Evolutionary conservation across 2,113 vertebrate species (phyloP).

Genomic region (Gila orcuttii): DNA sequence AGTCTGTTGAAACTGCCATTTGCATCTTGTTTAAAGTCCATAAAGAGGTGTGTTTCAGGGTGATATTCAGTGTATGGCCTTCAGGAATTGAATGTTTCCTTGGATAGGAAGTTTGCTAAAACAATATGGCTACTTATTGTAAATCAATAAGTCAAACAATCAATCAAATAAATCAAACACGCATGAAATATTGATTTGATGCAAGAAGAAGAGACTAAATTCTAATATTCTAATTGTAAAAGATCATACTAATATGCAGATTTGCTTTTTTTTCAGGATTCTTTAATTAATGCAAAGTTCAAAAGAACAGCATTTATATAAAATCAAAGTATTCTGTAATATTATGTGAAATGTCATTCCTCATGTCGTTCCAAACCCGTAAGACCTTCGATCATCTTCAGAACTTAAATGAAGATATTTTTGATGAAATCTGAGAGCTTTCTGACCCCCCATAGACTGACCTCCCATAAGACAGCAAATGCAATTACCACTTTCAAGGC

Average conservation of each 20-base stretch:
- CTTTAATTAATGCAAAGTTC: background rate
- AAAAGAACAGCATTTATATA: background rate
- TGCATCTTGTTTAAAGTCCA: background rate
- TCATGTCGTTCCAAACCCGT: too few relatives aligned
- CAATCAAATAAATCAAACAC: background rate
- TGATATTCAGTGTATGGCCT: background rate
- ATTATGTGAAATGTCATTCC: too few relatives aligned
- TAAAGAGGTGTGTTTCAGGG: background rate
- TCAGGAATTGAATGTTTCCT: background rate
- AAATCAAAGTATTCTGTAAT: too few relatives aligned
- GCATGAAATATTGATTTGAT: background rate
- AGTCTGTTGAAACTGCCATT: constrained; percentile 13
- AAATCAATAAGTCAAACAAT: background rate
- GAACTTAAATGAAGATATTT: too few relatives aligned
- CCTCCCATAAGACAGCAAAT: too few relatives aligned
- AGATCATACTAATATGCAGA: background rate
- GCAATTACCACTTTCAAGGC: too few relatives aligned
- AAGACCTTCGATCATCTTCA: too few relatives aligned
- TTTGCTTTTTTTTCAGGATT: background rate
- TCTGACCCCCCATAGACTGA: too few relatives aligned
- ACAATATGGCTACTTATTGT: background rate
- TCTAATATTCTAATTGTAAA: too few relatives aligned
- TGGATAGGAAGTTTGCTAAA: background rate
- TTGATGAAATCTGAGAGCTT: too few relatives aligned
- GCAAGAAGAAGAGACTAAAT: background rate